Conservation (phyloP, 2,888 invertebrate species). For the Lamellibrachia columna region DNA sequence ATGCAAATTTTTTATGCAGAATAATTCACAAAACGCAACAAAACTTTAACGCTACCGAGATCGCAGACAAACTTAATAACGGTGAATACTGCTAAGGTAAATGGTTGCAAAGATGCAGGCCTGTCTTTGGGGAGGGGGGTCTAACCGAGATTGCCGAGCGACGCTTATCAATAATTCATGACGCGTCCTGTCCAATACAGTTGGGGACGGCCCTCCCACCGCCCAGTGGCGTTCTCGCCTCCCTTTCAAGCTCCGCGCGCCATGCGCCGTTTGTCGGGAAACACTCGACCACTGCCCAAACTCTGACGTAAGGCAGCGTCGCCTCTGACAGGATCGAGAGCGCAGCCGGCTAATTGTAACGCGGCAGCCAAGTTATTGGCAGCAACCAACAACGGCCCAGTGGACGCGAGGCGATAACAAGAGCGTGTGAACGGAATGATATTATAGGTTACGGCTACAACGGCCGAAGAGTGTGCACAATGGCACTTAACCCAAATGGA, state of each 20-base stretch:
- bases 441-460: not conserved
- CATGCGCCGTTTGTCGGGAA: not conserved
- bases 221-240: conserved; percentile 16
- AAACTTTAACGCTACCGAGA: not conserved
- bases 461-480: not conserved
- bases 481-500: not conserved
- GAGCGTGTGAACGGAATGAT: not conserved
- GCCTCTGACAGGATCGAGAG: not conserved
- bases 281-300: not conserved
- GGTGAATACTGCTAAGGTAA: not conserved
- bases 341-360: not conserved
- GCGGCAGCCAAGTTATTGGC: not conserved
- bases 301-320: conserved; percentile 16
- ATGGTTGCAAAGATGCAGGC: not conserved
- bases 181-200: conserved; percentile 16
- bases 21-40: not conserved
- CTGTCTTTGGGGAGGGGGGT: not conserved
- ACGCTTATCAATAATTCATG: conserved; percentile 16
- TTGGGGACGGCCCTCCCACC: not conserved
- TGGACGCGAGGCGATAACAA: not conserved
- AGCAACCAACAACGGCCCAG: not conserved
- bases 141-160: not conserved
- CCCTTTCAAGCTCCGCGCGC: not conserved
- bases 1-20: not conserved
- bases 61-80: not conserved